Evolutionary conservation across 2,113 vertebrate species (phyloP).

Genomic region (Kryptolebias marmoratus): DNA sequence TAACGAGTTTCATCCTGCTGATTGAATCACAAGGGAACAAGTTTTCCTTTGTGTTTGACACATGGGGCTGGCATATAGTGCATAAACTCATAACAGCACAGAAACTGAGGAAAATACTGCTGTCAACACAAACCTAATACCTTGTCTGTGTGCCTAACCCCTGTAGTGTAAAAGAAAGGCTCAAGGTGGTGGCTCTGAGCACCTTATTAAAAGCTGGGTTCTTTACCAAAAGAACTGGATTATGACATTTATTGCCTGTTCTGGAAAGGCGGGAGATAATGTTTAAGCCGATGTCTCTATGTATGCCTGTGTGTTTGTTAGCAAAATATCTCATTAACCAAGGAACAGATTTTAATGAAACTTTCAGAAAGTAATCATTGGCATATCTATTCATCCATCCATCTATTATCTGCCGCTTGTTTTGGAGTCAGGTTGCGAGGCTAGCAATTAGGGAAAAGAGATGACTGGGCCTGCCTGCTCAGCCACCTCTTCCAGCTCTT

Average conservation of each 20-base stretch:
- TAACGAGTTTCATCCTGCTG: slow-evolving; percentile 52
- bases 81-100: slow-evolving; percentile 12
- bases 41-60: slow-evolving; percentile 43
- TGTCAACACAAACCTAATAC: slow-evolving; percentile 43
- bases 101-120: slow-evolving; percentile 7
- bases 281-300: no score
- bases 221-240: slow-evolving; percentile 17
- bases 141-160: slow-evolving; percentile 29
- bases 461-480: no score
- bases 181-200: neutral
- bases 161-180: slow-evolving; percentile 35
- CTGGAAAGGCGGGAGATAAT: no score
- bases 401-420: no score
- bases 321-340: no score
- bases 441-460: no score
- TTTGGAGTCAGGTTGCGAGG: no score
- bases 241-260: slow-evolving; percentile 6
- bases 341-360: no score
- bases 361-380: no score
- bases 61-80: slow-evolving; percentile 22
- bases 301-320: no score
- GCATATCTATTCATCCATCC: no score
- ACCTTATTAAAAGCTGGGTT: neutral
- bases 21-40: slow-evolving; percentile 48
- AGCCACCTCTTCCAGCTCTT: no score